These are phyloP conservation scores for Ictalurus punctatus DNA, from an alignment of 2,113 vertebrate species.

Conservation along the genomic window DNA sequence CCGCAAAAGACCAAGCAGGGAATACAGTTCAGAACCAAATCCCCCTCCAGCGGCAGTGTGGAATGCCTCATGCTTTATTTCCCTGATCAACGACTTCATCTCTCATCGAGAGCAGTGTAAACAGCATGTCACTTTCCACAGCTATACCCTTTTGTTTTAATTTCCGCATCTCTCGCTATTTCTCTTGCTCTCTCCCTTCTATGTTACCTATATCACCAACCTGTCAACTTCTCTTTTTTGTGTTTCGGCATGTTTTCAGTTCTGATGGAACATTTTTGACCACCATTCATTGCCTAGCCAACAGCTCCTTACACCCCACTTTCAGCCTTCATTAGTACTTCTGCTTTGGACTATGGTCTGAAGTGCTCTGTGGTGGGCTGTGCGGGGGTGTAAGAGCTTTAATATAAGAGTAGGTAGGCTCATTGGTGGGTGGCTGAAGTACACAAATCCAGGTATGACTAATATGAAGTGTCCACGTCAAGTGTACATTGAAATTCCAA, in stretches of 20 bases:
- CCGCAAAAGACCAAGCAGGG: slow-evolving; percentile 14
- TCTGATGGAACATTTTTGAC: background rate
- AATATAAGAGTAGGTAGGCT: slow-evolving; percentile 42
- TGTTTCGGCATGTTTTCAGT: background rate
- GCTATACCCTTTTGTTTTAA: slow-evolving; percentile 45
- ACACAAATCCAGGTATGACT: slow-evolving; percentile 30
- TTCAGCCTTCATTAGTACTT: slow-evolving; percentile 37
- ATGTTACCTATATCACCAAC: background rate
- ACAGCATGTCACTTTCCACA: slow-evolving; percentile 50
- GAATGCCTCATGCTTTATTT: slow-evolving; percentile 69
- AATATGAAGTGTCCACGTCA: slow-evolving; percentile 33
- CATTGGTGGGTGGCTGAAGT: slow-evolving; percentile 49
- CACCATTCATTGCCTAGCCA: slow-evolving; percentile 12
- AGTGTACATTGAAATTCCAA: slow-evolving; percentile 45
- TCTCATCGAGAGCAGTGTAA: slow-evolving; percentile 72
- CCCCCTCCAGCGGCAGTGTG: slow-evolving; percentile 58
- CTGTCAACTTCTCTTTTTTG: background rate
- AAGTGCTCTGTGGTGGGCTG: slow-evolving; percentile 43
- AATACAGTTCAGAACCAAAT: slow-evolving; percentile 36
- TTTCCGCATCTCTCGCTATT: slow-evolving; percentile 11
- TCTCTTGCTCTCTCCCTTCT: slow-evolving; percentile 9
- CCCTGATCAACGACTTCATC: slow-evolving; percentile 70
- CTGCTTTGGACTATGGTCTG: slow-evolving; percentile 40
- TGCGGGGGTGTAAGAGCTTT: slow-evolving; percentile 38
- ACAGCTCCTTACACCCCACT: slow-evolving; percentile 32